Evolutionary conservation across 2,797 vertebrate genomes (phyloP).

Genomic region (Cryptoprocta ferox): DNA sequence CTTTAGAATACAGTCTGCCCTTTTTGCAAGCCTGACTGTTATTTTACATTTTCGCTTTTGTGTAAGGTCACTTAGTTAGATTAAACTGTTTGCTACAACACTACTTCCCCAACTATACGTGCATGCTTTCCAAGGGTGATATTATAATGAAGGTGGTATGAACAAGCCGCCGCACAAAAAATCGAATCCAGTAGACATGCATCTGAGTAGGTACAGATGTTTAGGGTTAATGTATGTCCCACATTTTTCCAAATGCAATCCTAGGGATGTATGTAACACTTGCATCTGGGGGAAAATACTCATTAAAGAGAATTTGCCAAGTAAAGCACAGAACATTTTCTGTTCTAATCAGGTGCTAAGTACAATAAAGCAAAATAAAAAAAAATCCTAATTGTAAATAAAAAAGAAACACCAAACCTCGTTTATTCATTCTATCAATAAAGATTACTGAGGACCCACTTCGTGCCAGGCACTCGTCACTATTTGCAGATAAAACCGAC

Average conservation of each 20-base stretch:
- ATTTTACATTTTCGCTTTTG: slow-evolving; percentile 73
- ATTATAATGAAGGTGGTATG: slow-evolving; percentile 57
- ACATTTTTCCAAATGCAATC: neutral
- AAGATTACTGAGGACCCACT: neutral
- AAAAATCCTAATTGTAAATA: neutral
- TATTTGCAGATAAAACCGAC: slow-evolving; percentile 20
- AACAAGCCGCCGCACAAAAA: neutral
- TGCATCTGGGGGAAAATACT: neutral
- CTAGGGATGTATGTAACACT: neutral
- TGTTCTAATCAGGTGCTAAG: neutral
- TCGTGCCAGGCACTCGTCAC: neutral
- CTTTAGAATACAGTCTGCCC: slow-evolving; percentile 80
- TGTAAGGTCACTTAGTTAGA: slow-evolving; percentile 79
- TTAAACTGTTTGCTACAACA: slow-evolving; percentile 74
- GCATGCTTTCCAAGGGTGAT: slow-evolving; percentile 47
- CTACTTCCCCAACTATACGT: slow-evolving; percentile 69
- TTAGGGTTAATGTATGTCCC: neutral
- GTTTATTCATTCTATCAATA: neutral
- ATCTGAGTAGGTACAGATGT: neutral
- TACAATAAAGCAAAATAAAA: slow-evolving; percentile 23
- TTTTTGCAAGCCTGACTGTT: slow-evolving; percentile 79
- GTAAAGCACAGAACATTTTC: neutral
- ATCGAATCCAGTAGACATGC: neutral
- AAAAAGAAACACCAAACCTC: neutral
- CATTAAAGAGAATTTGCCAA: slow-evolving; percentile 24